Evolutionary conservation across 2,888 invertebrate species (phyloP), one percentile per base, ranked within the genome.

Genomic region (Ptychoptera contaminata): DNA sequence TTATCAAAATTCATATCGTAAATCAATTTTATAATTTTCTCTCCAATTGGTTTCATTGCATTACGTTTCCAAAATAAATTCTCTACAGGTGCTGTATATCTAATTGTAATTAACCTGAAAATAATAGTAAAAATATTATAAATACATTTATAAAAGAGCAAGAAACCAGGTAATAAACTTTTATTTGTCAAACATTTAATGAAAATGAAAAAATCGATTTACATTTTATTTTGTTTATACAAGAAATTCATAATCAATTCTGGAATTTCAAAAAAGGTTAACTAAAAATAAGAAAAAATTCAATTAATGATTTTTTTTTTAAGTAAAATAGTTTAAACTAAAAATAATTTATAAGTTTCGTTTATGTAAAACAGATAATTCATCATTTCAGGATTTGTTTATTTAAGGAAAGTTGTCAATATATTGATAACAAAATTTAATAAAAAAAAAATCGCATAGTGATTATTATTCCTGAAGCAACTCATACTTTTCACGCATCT

Each of bases 41-140:
- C 71, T 3, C 79, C 79, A 46, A 79, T 73, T 6, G 67, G 62
- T 40, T 69, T 67, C 69, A 79, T 72, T 51, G 73, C 72, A 42
- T 70, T 67, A 11, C 73, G 66, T 48, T 74, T 71, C 70, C 75
- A 75, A 54, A 81, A 79, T 1, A 81, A 57, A 31, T 73, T 74
- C 56, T 76, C 74, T 39, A 77, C 69, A 4, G 82, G 81, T 3
- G 79, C 77, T 1, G 77, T 81, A 55, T 80, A 82, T 5, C 80
- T 70, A 32, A 83, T 65, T 2, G 81, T 81, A 42, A 81, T 81
- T 53, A 79, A 73, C 37, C 82, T 82, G n/a, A n/a, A n/a, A n/a
- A n/a, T n/a, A 57, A 12, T 65, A 61, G 16, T 42, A 43, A 47
- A 39, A 48, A 23, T 7, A 7, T 39, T 40, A 36, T 40, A 30